Evolutionary conservation across 2,113 vertebrate genomes (phyloP).

Genomic region (Donacobius atricapilla): DNA sequence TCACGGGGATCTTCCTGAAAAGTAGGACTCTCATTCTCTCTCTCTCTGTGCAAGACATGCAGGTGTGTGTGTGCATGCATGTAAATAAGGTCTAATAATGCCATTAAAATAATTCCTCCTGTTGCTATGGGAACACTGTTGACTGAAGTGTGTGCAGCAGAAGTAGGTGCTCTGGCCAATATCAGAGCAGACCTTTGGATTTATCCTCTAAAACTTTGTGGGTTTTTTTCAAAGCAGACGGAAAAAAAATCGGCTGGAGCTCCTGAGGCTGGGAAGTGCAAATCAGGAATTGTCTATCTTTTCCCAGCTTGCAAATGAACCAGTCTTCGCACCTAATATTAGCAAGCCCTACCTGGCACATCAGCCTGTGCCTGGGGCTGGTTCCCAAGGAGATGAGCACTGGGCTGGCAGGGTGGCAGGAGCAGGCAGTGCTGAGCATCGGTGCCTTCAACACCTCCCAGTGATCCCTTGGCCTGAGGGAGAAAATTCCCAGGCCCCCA

Average conservation of each 20-base stretch:
- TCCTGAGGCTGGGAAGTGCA: background rate
- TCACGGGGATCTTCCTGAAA: background rate
- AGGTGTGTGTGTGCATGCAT: background rate
- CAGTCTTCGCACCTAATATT: background rate
- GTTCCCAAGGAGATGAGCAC: conserved; percentile 5
- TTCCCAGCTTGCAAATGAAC: background rate
- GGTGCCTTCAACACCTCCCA: background rate
- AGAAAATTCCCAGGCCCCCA: background rate
- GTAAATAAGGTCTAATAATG: background rate
- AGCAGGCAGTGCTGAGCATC: background rate
- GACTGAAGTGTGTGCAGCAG: background rate
- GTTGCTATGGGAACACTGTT: conserved; percentile 15
- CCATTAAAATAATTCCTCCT: background rate
- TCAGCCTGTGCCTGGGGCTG: background rate
- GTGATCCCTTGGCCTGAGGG: background rate
- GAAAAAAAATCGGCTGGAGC: fast-evolving
- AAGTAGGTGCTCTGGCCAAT: background rate
- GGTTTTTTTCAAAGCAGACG: background rate
- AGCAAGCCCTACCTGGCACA: background rate
- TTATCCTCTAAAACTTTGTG: background rate
- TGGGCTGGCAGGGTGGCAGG: background rate
- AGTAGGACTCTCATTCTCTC: background rate
- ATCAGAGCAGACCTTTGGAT: background rate
- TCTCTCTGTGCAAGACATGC: background rate
- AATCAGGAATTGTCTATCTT: background rate